These are phyloP conservation scores for Spialia ferax DNA, from an alignment of 2,888 invertebrate genomes.

Conservation along the genomic window DNA sequence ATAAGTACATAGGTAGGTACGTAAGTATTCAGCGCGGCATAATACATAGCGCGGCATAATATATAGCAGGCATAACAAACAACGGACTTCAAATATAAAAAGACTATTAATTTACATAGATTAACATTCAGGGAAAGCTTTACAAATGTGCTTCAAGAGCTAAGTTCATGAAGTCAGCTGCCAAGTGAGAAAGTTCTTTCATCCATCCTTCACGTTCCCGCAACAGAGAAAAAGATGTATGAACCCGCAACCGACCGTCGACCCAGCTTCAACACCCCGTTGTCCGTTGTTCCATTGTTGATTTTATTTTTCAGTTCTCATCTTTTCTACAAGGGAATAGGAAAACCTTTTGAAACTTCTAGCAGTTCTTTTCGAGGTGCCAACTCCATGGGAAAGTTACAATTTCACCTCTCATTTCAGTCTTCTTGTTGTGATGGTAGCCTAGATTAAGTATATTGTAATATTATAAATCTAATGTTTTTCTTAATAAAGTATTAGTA, in stretches of 20 bases:
- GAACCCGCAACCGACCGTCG: neutral
- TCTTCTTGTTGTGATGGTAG: too few relatives aligned
- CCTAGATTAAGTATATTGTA: too few relatives aligned
- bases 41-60: too few relatives aligned
- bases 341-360: neutral
- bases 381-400: too few relatives aligned
- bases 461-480: too few relatives aligned
- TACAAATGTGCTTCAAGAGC: neutral
- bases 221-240: conserved; percentile 21
- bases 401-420: too few relatives aligned
- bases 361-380: too few relatives aligned
- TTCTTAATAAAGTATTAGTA: too few relatives aligned
- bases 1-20: too few relatives aligned
- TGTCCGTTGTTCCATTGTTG: neutral
- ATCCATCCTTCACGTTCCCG: conserved; percentile 17
- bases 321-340: neutral
- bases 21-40: too few relatives aligned
- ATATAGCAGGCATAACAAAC: too few relatives aligned
- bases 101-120: neutral
- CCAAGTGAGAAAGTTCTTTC: conserved; percentile 20
- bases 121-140: neutral
- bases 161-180: conserved; percentile 12
- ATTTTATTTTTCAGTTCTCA: neutral
- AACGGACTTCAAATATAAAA: neutral
- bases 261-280: conserved; percentile 3